Evolutionary conservation across 2,113 vertebrate species (phyloP).

Genomic region (Hippocampus zosterae): DNA sequence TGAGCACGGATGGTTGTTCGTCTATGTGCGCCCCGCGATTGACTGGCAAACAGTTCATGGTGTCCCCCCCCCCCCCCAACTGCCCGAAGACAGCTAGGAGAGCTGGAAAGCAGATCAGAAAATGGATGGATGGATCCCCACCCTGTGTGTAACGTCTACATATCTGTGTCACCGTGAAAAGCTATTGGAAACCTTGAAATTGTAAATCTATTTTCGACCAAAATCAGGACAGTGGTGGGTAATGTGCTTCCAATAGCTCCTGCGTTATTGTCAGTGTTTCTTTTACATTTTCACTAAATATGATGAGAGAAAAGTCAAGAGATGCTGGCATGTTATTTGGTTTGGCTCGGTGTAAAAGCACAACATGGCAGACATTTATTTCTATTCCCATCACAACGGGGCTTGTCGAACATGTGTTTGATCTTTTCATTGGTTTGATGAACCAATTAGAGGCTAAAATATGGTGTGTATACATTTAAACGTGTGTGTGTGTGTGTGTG

Average conservation of each 20-base stretch:
- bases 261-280: background rate
- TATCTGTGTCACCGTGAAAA: background rate
- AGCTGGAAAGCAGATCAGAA: too few relatives aligned
- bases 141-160: background rate
- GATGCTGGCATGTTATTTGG: background rate
- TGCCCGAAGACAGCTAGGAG: too few relatives aligned
- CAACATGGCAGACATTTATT: constrained; percentile 1
- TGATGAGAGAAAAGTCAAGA: background rate
- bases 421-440: background rate
- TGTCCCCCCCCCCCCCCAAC: too few relatives aligned
- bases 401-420: background rate
- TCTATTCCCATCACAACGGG: background rate
- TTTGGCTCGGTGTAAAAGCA: background rate
- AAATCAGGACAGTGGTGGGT: background rate
- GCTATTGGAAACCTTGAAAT: background rate
- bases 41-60: too few relatives aligned
- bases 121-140: too few relatives aligned
- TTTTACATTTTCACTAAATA: background rate
- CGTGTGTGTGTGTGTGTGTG: background rate
- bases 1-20: too few relatives aligned
- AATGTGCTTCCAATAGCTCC: background rate
- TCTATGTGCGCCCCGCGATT: too few relatives aligned
- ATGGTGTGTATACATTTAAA: background rate
- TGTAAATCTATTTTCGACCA: background rate
- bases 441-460: background rate